phyloP scores from a whole-genome alignment of 2,113 vertebrate genomes.

The Micronisus gabar region DNA sequence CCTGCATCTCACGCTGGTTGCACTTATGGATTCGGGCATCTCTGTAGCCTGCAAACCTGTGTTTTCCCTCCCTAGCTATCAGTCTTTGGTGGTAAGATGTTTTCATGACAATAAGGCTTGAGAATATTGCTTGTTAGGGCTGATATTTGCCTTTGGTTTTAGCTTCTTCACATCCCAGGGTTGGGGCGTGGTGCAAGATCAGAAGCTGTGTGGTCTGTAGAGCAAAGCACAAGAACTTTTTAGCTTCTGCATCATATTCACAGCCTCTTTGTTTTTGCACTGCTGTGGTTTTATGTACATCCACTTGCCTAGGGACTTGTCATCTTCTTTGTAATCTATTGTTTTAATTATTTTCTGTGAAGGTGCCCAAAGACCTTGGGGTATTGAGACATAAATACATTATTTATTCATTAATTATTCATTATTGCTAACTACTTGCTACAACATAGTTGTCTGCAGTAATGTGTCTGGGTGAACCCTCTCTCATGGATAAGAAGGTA shows the following conservation, averaged over 20 bases:
- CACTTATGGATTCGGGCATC: not conserved
- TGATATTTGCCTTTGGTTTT: not conserved
- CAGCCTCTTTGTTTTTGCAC: not conserved
- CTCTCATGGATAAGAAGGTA: not conserved
- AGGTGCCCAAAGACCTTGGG: slow-evolving; percentile 29
- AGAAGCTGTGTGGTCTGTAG: not conserved
- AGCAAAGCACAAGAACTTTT: not conserved
- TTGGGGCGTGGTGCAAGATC: not conserved
- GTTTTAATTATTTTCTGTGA: slow-evolving; percentile 60
- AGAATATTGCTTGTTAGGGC: not conserved
- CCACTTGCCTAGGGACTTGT: not conserved
- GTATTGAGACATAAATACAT: slow-evolving; percentile 11
- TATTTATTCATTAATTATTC: slow-evolving; percentile 52
- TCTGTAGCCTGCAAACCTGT: not conserved
- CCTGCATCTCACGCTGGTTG: not conserved
- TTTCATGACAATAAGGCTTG: not conserved
- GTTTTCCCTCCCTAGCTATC: not conserved
- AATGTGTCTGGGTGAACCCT: not conserved
- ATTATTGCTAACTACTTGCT: slow-evolving; percentile 31
- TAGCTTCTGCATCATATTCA: not conserved
- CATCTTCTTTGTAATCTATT: slow-evolving; percentile 52
- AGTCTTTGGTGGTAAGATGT: not conserved
- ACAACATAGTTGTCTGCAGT: not conserved
- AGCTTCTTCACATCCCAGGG: not conserved
- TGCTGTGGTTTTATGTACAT: not conserved